Evolutionary conservation across 1,140 invertebrate genomes (phyloP).

Genomic region (Saxidomus purpurata): DNA sequence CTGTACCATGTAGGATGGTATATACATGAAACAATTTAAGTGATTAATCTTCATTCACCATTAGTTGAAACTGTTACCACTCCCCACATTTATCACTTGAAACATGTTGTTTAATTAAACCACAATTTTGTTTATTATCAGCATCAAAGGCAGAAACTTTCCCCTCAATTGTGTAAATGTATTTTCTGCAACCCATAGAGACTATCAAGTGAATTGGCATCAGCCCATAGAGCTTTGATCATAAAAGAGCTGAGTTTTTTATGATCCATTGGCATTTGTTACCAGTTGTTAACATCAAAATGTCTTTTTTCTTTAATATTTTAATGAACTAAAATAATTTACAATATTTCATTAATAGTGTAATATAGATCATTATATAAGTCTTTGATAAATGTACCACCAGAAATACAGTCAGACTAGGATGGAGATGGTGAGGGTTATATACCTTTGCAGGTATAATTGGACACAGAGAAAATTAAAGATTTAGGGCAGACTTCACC

Average conservation of each 20-base stretch:
- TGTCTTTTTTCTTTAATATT: neutral
- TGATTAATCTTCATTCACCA: conserved; percentile 2
- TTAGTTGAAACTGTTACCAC: conserved; percentile 9
- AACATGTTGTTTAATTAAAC: conserved; percentile 17
- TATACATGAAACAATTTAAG: neutral
- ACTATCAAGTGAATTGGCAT: neutral
- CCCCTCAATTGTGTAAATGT: conserved; percentile 21
- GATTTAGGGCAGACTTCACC: too few relatives aligned
- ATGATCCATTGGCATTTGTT: neutral
- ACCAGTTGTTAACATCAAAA: neutral
- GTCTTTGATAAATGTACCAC: too few relatives aligned
- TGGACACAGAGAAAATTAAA: too few relatives aligned
- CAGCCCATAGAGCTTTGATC: neutral
- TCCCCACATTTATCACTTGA: conserved; percentile 17
- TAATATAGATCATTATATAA: too few relatives aligned
- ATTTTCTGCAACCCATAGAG: neutral
- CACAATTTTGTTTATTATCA: conserved; percentile 12
- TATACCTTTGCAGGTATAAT: too few relatives aligned
- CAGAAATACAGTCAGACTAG: too few relatives aligned
- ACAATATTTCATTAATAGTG: too few relatives aligned
- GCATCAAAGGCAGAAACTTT: neutral
- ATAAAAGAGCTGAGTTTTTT: neutral
- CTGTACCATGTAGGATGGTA: neutral
- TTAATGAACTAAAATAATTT: neutral
- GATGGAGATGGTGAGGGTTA: too few relatives aligned